A percentile compares a stretch with the other conserved stretches of the same genome.
These are phyloP conservation scores for Mus spicilegus DNA, from an alignment of 2,113 vertebrate species.

Conservation along the genomic window DNA sequence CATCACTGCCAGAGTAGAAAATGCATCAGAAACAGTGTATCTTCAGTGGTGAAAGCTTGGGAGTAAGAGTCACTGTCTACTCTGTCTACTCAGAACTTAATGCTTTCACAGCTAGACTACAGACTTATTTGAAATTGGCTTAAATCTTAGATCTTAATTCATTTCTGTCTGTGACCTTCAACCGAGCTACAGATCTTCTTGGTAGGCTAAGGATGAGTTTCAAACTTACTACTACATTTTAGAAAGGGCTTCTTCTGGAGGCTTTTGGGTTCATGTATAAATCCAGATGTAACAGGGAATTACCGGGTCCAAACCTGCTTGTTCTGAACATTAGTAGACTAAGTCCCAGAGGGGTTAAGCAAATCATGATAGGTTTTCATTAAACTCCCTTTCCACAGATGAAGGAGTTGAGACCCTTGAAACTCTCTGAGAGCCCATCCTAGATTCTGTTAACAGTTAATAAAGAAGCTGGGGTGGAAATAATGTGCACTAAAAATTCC, in stretches of 20 bases:
- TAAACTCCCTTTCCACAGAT: not conserved
- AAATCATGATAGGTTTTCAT: conserved; percentile 20
- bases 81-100: conserved; percentile 25
- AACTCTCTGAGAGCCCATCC: conserved; percentile 22
- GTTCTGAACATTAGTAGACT: conserved; percentile 41
- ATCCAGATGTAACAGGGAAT: conserved; percentile 17
- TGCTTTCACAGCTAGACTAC: conserved; percentile 11
- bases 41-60: not conserved
- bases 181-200: conserved; percentile 17
- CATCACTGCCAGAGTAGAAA: conserved; percentile 9
- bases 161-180: conserved; percentile 1
- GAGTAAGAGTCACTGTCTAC: not conserved
- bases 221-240: conserved; percentile 42
- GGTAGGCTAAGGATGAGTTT: conserved; percentile 17
- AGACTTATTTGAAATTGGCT: conserved; percentile 46
- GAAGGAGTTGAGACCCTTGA: conserved; percentile 24
- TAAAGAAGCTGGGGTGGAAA: conserved; percentile 34
- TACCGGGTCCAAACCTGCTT: not conserved
- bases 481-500: conserved; percentile 30
- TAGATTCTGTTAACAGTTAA: conserved; percentile 20
- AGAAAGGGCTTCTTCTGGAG: conserved; percentile 29
- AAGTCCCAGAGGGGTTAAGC: conserved; percentile 13
- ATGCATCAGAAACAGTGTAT: conserved; percentile 19
- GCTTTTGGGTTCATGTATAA: conserved; percentile 56
- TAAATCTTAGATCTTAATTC: conserved; percentile 54